Base-by-base conservation (phyloP, 2,888 invertebrate species). In the Mythimna pallens region DNA sequence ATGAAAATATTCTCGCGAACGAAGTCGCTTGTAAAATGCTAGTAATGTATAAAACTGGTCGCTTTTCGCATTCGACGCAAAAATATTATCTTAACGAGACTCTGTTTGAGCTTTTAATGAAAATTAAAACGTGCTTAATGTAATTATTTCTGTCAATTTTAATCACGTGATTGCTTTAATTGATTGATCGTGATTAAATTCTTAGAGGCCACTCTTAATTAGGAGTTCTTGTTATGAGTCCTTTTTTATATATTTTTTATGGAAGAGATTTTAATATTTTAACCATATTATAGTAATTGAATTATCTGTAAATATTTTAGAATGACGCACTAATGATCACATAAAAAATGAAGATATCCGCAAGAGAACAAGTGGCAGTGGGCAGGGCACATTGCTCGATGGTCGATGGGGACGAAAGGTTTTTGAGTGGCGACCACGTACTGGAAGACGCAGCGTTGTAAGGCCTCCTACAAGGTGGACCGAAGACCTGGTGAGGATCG, bases 61-160 rank as follows among this genome's bases (percentile, higher is more conserved):
- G 14, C 34, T 20, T 61, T 52, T 47, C 34, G 57, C 62, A n/a
- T 71, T 30, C 17, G 57, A 43, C n/a, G 25, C 5, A n/a, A 58
- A 77, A 69, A 57, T 65, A 75, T 40, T 65, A 34, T 63, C 36
- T 43, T 69, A 68, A 63, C 50, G 34, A 52, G 14, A 68, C 55
- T 69, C 61, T n/a, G 30, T 73, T 65, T 34, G 54, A 65, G 10
- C 47, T 62, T 74, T 65, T 66, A 14, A 75, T 64, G 50, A 69
- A 70, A 72, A 71, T 70, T 65, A 62, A 76, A 65, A 73, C 20
- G 20, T 66, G 52, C 57, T 17, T 75, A 67, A 71, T 55, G 40
- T 40, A 61, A 81, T 84, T 78, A 78, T 47, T 52, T n/a, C 59
- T 73, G 82, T 74, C 72, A 82, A 82, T 74, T 82, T 82, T 76